Percentiles rank a stretch among this genome's conserved stretches.
phyloP scores from a whole-genome alignment of 1,140 invertebrate species.

The Penaeus vannamei region DNA sequence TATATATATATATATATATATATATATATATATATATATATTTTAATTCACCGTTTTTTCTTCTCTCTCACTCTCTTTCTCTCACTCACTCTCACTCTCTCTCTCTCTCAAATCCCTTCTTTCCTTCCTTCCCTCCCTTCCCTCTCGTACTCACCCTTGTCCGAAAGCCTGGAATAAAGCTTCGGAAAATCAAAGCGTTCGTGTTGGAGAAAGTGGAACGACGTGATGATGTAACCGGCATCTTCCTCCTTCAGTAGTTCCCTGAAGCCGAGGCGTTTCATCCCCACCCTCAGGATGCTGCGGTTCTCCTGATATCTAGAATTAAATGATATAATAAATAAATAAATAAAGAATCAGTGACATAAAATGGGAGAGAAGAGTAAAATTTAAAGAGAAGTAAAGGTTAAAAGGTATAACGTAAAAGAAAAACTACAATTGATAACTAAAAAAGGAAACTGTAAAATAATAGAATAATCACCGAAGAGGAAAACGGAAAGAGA shows the following conservation, averaged over 20 bases:
- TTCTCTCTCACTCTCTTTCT: not conserved
- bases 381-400: too few species aligned
- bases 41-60: too few species aligned
- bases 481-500: too few species aligned
- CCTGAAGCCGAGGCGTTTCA: constrained; percentile 73
- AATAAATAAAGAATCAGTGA: too few species aligned
- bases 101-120: not conserved
- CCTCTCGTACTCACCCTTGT: constrained; percentile 70
- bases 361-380: too few species aligned
- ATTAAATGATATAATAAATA: not conserved
- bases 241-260: constrained; percentile 70
- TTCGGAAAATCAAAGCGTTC: constrained; percentile 72
- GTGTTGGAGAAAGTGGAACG: constrained; percentile 72
- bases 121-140: not conserved
- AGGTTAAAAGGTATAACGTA: too few species aligned
- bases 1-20: too few species aligned
- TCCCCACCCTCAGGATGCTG: constrained; percentile 71
- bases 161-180: constrained; percentile 73
- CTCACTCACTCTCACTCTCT: not conserved
- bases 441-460: too few species aligned
- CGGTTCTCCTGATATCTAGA: constrained; percentile 73
- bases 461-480: too few species aligned
- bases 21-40: too few species aligned
- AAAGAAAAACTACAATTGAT: too few species aligned
- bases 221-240: constrained; percentile 74